Base-by-base conservation (phyloP, 2,888 invertebrate genomes). In the Catotricha subobsoleta region DNA sequence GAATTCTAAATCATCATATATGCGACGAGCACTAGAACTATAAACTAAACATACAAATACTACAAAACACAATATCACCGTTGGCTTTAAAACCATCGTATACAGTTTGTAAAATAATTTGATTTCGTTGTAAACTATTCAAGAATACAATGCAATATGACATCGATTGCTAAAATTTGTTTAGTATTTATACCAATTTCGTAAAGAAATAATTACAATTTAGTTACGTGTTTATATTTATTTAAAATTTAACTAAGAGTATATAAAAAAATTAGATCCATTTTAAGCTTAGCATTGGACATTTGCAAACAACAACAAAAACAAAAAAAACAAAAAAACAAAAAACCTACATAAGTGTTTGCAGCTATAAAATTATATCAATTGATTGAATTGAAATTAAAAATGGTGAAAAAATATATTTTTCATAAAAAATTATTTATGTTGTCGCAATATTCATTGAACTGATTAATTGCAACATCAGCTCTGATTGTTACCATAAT, bases 1-100 rank as follows among this genome's bases (percentile, higher is more conserved):
- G 33, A 52, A 52, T 44, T 54, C 49, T 48, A 58, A 54, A 52
- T 62, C 62, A 42, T 53, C 48, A 21, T 36, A 18, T 25, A 41
- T 27, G 10, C 41, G 44, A 30, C 46, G 46, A 33, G 48, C 48
- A 43, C 30, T 13, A 9, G 16, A 35, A 29, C 30, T 36, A 10
- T n/a, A 13, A 15, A 29, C 29, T 15, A 20, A 47, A 42, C 44
- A 49, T 25, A 47, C 41, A 29, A 47, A 41, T 25, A 47, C 25
- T 13, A 41, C 44, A 10, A 46, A 36, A 36, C 48, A 43, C 25
- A 49, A 33, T 30, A 47, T 34, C 42, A 47, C 45, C 39, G 45
- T 46, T 33, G 44, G 35, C 42, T 45, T 47, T 29, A 47, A 46
- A 37, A 48, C 43, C 46, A 46, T 48, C 15, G 6, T 15, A 30